A percentile compares a stretch with the other conserved stretches of the same genome.
phyloP scores from a whole-genome alignment of 2,888 invertebrate genomes.

The Heliconius erato region DNA sequence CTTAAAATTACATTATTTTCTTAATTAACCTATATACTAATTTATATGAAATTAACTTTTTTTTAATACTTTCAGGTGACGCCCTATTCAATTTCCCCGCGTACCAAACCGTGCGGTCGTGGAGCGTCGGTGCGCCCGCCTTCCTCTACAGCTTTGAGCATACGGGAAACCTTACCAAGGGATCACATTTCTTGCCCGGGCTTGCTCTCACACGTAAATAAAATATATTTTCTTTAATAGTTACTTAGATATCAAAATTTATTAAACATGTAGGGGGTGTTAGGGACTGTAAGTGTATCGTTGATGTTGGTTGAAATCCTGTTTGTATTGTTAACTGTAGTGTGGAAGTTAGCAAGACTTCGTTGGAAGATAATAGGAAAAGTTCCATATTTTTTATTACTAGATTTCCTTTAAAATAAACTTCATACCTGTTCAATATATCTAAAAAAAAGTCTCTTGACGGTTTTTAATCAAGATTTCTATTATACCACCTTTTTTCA shows the following conservation, averaged over 20 bases:
- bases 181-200: conserved; percentile 88
- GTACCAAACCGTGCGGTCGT: conserved; percentile 89
- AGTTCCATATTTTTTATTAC: no score
- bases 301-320: background rate
- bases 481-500: conserved; percentile 23
- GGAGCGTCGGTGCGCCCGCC: conserved; percentile 88
- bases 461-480: background rate
- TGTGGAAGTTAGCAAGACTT: background rate
- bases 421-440: background rate
- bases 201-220: conserved; percentile 86
- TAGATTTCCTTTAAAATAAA: background rate
- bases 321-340: background rate
- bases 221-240: background rate
- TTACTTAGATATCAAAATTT: background rate
- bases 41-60: background rate
- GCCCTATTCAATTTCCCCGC: conserved; percentile 92
- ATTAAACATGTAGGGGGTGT: background rate
- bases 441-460: background rate
- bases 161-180: conserved; percentile 86
- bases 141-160: conserved; percentile 92
- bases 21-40: background rate
- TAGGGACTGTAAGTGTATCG: background rate
- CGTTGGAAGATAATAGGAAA: background rate
- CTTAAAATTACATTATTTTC: background rate
- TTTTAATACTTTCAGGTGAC: conserved; percentile 81